Evolutionary conservation across 2,797 vertebrate genomes (phyloP).

Genomic region (Knipowitschia caucasica): DNA sequence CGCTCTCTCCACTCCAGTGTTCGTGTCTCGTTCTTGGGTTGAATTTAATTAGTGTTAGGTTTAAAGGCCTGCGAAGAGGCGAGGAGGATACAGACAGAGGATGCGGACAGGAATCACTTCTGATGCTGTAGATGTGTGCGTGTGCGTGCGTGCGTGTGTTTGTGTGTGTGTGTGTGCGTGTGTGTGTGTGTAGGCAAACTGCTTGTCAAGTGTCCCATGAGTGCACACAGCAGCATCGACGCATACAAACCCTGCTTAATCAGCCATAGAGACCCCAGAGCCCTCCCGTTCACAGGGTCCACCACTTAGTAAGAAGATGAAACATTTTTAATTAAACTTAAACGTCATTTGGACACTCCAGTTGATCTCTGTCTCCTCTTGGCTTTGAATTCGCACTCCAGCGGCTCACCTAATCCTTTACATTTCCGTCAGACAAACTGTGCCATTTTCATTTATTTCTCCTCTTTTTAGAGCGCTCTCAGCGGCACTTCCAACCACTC

Average conservation of each 20-base stretch:
- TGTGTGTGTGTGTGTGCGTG: background rate
- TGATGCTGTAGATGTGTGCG: constrained; percentile 23
- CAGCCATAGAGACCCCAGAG: constrained; percentile 10
- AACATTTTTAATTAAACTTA: constrained; percentile 11
- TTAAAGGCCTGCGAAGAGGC: constrained; percentile 31
- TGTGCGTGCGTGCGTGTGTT: background rate
- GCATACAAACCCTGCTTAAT: background rate
- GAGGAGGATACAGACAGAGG: constrained; percentile 27
- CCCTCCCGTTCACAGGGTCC: constrained; percentile 5
- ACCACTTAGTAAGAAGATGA: constrained; percentile 7
- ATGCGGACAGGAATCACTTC: constrained; percentile 28
- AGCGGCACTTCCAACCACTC: constrained; percentile 14
- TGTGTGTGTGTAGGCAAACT: background rate
- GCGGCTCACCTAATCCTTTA: constrained; percentile 5
- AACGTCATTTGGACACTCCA: background rate
- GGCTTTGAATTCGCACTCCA: background rate
- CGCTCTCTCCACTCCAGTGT: constrained; percentile 27
- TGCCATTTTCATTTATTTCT: constrained; percentile 7
- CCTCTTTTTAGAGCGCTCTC: constrained; percentile 14
- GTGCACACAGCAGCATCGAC: constrained; percentile 1
- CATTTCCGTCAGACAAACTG: constrained; percentile 11
- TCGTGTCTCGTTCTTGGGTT: constrained; percentile 23
- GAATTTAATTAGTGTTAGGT: constrained; percentile 55
- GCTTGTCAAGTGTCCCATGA: background rate
- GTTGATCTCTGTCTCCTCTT: background rate